Percentiles rank a stretch among this genome's conserved stretches.
These are phyloP conservation scores for Thera britannica DNA, from an alignment of 2,888 invertebrate genomes.

Conservation along the genomic window DNA sequence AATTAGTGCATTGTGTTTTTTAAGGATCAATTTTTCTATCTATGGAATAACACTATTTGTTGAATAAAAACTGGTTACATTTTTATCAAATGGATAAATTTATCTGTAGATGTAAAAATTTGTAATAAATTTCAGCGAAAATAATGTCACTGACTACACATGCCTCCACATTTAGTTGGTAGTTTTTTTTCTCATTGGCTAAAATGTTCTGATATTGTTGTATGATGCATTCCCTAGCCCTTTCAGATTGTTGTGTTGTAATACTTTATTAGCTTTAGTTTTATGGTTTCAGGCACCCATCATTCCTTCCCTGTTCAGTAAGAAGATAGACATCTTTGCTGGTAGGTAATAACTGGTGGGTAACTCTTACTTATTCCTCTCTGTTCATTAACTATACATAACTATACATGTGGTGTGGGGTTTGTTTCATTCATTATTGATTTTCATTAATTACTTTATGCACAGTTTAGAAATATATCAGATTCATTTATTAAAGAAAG, in stretches of 20 bases:
- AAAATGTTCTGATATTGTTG: neutral
- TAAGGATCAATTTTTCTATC: too few species aligned
- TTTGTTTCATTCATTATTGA: too few species aligned
- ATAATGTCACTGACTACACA: too few species aligned
- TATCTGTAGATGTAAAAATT: too few species aligned
- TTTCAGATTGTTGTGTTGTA: slow-evolving; percentile 3
- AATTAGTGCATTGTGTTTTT: too few species aligned
- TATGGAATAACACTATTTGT: too few species aligned
- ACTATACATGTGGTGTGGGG: neutral
- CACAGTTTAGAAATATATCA: neutral
- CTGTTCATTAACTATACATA: neutral
- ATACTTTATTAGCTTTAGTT: slow-evolving; percentile 24
- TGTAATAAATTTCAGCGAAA: too few species aligned
- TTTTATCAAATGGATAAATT: too few species aligned
- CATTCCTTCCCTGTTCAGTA: slow-evolving; percentile 19
- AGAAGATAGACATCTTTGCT: slow-evolving; percentile 30
- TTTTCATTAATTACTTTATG: neutral
- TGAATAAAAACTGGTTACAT: too few species aligned
- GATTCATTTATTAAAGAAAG: too few species aligned
- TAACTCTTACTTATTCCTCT: slow-evolving; percentile 21
- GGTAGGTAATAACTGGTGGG: slow-evolving; percentile 38
- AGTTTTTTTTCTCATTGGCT: neutral
- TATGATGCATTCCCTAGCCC: neutral
- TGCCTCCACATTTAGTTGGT: neutral
- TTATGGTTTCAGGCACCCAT: slow-evolving; percentile 40